Evolutionary conservation across 2,888 invertebrate genomes (phyloP), one percentile per base, ranked within the genome.

Genomic region (Dastarcus helophoroides): DNA sequence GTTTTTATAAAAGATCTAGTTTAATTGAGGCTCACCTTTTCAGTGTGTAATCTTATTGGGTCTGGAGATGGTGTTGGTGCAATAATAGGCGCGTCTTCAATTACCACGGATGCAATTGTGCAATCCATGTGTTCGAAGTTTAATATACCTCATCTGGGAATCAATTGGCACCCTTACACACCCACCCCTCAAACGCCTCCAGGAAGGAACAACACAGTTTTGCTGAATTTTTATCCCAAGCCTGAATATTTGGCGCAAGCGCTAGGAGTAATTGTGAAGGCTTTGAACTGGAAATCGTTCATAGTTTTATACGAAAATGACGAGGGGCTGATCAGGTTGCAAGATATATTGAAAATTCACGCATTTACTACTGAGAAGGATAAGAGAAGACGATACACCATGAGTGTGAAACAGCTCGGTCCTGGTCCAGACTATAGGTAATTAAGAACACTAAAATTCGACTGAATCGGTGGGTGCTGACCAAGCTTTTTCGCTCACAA

Each of bases 391-490:
- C 37, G 32, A 7, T 50, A 49, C 31, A 39, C 37, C 7, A 41
- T 53, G 7, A 31, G 45, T 10, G 37, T 53, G 2, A 49, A 44
- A 31, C 44, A 49, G 14, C 33, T 54, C 7, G 45, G 47, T 7
- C 34, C 44, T 1, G 51, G 47, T 19, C 40, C 40, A n/a, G 51
- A 54, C 35, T 43, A 51, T 24, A 44, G 50, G 48, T 47, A 40
- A 40, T 17, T n/a, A 10, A 4, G 8, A 16, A 8, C 25, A 23
- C 5, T 9, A 15, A 12, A 4, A 17, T 16, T 7, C n/a, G n/a
- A 19, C n/a, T 7, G 6, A 19, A n/a, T n/a, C n/a, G n/a, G n/a
- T n/a, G n/a, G n/a, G n/a, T n/a, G n/a, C n/a, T n/a, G n/a, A n/a
- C n/a, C n/a, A n/a, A n/a, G n/a, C n/a, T n/a, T n/a, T n/a, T n/a